Percentiles rank a stretch among this genome's conserved stretches.
Conservation (phyloP, 2,113 vertebrate species). For the Rana temporaria region DNA sequence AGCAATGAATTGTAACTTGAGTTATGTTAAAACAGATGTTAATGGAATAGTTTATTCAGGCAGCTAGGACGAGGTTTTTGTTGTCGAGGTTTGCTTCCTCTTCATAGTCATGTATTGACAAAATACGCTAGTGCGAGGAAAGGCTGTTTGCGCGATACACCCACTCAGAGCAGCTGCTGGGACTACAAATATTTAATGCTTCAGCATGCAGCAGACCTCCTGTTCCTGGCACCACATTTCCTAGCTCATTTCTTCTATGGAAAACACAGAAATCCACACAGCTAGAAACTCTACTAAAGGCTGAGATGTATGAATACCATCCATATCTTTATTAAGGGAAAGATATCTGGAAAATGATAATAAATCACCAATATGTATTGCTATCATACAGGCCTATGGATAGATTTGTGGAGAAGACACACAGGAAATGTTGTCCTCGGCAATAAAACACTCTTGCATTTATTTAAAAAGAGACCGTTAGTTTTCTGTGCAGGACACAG, state of each 20-base stretch:
- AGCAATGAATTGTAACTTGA: too few relatives aligned
- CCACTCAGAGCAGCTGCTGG: slow-evolving; percentile 55
- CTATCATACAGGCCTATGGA: too few relatives aligned
- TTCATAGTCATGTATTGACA: slow-evolving; percentile 23
- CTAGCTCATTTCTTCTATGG: neutral
- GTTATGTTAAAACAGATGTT: neutral
- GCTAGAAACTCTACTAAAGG: too few relatives aligned
- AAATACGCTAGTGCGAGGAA: slow-evolving; percentile 17
- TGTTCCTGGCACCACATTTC: slow-evolving; percentile 21
- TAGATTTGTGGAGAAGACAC: too few relatives aligned
- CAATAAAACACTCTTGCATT: too few relatives aligned
- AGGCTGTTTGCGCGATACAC: slow-evolving; percentile 36
- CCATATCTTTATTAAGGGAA: too few relatives aligned
- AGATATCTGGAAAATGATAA: too few relatives aligned
- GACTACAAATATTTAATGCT: slow-evolving; percentile 54
- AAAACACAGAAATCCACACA: neutral
- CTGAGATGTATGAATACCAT: too few relatives aligned
- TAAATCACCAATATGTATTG: too few relatives aligned
- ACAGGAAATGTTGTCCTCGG: too few relatives aligned
- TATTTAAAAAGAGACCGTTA: too few relatives aligned
- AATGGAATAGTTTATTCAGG: neutral
- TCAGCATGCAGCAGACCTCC: slow-evolving; percentile 30
- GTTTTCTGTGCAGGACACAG: too few relatives aligned
- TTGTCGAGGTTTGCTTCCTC: slow-evolving; percentile 25
- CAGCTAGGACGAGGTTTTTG: neutral